Conservation (phyloP, 2,888 invertebrate species). For the Eueremaeus valkanovi region DNA sequence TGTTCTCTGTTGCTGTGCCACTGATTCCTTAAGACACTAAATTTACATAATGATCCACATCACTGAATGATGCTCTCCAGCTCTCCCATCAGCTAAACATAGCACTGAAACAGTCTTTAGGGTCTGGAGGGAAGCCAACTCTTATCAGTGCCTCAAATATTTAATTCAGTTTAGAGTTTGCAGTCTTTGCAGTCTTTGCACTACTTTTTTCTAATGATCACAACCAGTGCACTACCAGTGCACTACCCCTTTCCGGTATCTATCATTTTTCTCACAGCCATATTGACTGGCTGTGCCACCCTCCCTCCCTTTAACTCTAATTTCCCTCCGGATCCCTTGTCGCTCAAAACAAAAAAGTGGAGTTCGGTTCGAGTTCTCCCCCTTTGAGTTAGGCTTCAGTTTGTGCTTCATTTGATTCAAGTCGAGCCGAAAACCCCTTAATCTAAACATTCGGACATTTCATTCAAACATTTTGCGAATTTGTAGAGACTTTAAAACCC, state of each 20-base stretch:
- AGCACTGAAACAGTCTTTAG: slow-evolving; percentile 3
- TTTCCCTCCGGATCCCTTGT: slow-evolving; percentile 29
- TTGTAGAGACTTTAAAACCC: slow-evolving; percentile 20
- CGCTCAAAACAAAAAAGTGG: slow-evolving; percentile 30
- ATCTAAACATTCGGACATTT: slow-evolving; percentile 36
- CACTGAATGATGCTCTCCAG: slow-evolving; percentile 21
- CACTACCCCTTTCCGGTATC: slow-evolving; percentile 38
- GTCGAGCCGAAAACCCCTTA: slow-evolving; percentile 13
- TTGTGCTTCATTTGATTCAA: slow-evolving; percentile 8
- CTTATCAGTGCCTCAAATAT: slow-evolving; percentile 28
- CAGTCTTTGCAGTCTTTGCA: too few species aligned
- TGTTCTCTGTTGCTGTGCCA: background rate
- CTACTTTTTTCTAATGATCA: slow-evolving; percentile 27
- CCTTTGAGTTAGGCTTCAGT: slow-evolving; percentile 11
- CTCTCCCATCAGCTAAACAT: slow-evolving; percentile 23
- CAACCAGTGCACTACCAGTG: background rate
- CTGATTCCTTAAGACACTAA: slow-evolving; percentile 38
- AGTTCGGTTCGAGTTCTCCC: background rate
- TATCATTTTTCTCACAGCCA: slow-evolving; percentile 34
- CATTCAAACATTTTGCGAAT: slow-evolving; percentile 12
- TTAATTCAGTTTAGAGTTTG: slow-evolving; percentile 34
- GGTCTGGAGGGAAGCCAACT: slow-evolving; percentile 15
- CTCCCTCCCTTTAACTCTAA: slow-evolving; percentile 37
- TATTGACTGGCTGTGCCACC: background rate
- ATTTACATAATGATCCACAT: slow-evolving; percentile 38